Conservation (phyloP, 2,113 vertebrate genomes). For the Panthera tigris region DNA sequence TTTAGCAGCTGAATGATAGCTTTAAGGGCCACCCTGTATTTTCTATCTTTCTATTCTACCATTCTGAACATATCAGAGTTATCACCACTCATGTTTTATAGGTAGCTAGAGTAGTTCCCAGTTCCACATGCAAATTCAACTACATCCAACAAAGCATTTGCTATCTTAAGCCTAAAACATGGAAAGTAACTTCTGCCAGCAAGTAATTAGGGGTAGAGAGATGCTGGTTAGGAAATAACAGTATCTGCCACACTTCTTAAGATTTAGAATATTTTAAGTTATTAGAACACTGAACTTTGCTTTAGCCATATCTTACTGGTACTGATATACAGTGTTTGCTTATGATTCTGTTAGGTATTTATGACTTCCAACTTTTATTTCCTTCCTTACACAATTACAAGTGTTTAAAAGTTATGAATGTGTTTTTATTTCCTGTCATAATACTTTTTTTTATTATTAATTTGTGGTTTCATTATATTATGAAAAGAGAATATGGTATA, state of each 20-base stretch:
- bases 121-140: conserved; percentile 10
- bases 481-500: background rate
- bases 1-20: background rate
- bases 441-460: background rate
- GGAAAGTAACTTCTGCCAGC: conserved; percentile 43
- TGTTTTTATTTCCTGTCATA: background rate
- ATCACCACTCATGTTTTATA: background rate
- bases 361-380: background rate
- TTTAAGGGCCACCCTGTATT: background rate
- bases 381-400: background rate
- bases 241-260: conserved; percentile 17
- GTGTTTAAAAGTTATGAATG: conserved; percentile 9
- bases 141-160: conserved; percentile 22
- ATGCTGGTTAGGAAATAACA: conserved; percentile 11
- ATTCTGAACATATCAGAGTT: background rate
- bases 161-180: conserved; percentile 38
- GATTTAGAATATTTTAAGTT: conserved; percentile 51
- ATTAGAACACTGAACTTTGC: background rate
- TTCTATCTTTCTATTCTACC: background rate
- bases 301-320: background rate
- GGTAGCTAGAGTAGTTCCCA: conserved; percentile 15
- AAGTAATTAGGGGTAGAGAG: conserved; percentile 21
- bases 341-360: background rate
- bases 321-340: background rate
- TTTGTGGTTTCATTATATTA: background rate